phyloP scores from a whole-genome alignment of 2,888 invertebrate genomes.

The Linyphia triangularis region DNA sequence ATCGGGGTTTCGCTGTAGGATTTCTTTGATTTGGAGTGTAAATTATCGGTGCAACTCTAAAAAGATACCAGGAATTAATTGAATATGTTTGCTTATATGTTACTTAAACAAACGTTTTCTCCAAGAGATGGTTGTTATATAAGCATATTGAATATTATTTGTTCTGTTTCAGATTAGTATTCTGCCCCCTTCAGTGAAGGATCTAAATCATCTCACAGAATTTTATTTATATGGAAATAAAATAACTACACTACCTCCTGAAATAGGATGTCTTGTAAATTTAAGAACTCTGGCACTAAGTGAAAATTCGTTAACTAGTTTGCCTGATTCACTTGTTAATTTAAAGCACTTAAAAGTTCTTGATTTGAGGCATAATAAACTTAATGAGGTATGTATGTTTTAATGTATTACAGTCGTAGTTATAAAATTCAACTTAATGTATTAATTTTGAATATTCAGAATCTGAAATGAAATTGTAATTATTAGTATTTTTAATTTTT shows the following conservation, averaged over 20 bases:
- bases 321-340: slow-evolving; percentile 95
- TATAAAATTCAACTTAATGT: too few species aligned
- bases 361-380: slow-evolving; percentile 98
- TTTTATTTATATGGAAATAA: slow-evolving; percentile 99
- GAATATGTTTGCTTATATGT: neutral
- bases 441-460: too few species aligned
- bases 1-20: too few species aligned
- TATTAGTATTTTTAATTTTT: too few species aligned
- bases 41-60: too few species aligned
- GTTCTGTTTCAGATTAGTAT: slow-evolving; percentile 86
- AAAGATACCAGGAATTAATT: too few species aligned
- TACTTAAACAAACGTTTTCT: neutral
- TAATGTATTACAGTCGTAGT: too few species aligned
- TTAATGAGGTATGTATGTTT: slow-evolving; percentile 85
- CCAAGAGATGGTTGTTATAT: neutral
- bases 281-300: slow-evolving; percentile 95
- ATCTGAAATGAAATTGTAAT: too few species aligned
- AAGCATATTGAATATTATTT: too few species aligned
- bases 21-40: too few species aligned
- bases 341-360: slow-evolving; percentile 93
- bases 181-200: slow-evolving; percentile 92
- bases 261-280: slow-evolving; percentile 92
- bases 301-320: slow-evolving; percentile 97
- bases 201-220: slow-evolving; percentile 93
- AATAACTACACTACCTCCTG: slow-evolving; percentile 91